These are phyloP conservation scores for Notodonta ziczac DNA, from an alignment of 2,888 invertebrate genomes.

Conservation along the genomic window DNA sequence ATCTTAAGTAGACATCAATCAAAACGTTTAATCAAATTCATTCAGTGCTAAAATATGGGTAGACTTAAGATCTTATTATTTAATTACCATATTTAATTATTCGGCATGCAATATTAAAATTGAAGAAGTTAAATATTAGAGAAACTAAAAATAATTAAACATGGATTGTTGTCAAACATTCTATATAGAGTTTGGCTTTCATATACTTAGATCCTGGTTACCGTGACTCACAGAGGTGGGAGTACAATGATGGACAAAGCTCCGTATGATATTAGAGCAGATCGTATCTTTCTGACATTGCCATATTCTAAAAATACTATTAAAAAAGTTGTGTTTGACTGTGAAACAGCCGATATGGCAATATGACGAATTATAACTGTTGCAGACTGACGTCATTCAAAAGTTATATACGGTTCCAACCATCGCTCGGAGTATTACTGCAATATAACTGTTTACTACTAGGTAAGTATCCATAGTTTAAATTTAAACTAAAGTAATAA, in stretches of 20 bases:
- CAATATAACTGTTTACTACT: not conserved
- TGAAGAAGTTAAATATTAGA: too few species aligned
- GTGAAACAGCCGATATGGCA: not conserved
- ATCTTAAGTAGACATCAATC: too few species aligned
- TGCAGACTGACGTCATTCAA: not conserved
- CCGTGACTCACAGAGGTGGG: not conserved
- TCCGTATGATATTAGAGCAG: not conserved
- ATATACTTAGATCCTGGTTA: not conserved
- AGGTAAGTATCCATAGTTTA: too few species aligned
- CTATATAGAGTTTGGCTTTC: too few species aligned
- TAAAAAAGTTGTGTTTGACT: not conserved
- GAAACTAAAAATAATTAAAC: too few species aligned
- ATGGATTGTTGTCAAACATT: too few species aligned
- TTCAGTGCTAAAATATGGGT: too few species aligned
- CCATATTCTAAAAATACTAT: not conserved
- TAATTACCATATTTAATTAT: too few species aligned
- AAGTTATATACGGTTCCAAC: not conserved
- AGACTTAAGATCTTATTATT: too few species aligned
- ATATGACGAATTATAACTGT: not conserved
- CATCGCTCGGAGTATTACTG: not conserved
- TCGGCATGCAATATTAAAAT: too few species aligned
- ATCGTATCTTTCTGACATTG: not conserved
- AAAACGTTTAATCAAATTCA: too few species aligned
- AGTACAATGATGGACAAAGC: not conserved
- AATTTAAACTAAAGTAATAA: too few species aligned